Conservation (phyloP, 2,797 vertebrate genomes). For the Labroides dimidiatus region DNA sequence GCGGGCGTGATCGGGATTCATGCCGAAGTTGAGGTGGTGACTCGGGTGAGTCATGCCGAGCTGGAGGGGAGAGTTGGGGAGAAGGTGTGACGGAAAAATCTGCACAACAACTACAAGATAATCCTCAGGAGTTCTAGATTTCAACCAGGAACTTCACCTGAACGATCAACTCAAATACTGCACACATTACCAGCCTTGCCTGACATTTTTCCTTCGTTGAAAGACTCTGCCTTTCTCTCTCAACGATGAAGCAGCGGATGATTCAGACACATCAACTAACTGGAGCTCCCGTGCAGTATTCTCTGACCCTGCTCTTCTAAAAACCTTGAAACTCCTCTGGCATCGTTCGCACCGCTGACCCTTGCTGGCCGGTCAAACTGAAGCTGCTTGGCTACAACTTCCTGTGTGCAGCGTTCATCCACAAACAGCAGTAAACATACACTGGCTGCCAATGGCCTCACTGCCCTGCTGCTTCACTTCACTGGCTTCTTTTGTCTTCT, state of each 20-base stretch:
- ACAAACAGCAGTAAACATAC: background rate
- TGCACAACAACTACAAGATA: no score
- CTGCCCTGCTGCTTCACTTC: background rate
- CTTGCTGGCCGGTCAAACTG: background rate
- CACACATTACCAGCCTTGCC: no score
- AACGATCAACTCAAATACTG: background rate
- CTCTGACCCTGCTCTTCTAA: background rate
- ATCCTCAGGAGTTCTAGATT: no score
- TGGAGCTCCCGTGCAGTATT: background rate
- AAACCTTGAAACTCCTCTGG: background rate
- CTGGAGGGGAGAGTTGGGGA: constrained; percentile 70
- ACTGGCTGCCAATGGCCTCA: background rate
- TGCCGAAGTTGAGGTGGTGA: constrained; percentile 98
- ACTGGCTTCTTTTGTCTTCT: background rate
- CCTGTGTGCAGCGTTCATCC: background rate
- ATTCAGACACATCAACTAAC: background rate
- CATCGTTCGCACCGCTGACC: background rate
- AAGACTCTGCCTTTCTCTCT: no score
- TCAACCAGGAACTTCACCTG: background rate
- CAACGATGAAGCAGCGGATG: no score
- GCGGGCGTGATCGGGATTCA: constrained; percentile 98
- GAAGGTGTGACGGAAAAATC: background rate
- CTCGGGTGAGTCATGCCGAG: constrained; percentile 99
- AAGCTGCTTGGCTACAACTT: background rate
- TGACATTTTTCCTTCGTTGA: no score